Evolutionary conservation across 2,797 vertebrate species (phyloP).

Genomic region (Sphenodon punctatus): DNA sequence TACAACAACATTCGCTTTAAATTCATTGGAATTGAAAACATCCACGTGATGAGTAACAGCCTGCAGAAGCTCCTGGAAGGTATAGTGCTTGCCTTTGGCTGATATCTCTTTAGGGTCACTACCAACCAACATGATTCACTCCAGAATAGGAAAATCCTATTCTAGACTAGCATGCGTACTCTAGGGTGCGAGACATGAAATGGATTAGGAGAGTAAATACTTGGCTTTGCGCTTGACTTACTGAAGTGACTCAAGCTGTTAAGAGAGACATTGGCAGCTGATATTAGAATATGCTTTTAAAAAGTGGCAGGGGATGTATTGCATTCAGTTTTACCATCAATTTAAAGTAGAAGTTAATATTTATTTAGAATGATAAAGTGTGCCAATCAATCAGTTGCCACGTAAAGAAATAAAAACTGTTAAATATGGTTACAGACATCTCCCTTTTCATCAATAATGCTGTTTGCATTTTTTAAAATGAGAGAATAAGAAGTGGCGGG

Average conservation of each 20-base stretch:
- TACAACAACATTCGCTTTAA: constrained; percentile 84
- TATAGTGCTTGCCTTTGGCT: background rate
- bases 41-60: constrained; percentile 84
- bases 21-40: constrained; percentile 86
- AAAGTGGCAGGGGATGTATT: background rate
- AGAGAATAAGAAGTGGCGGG: no score
- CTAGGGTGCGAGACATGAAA: background rate
- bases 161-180: fast-evolving
- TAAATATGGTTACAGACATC: background rate
- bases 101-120: fast-evolving
- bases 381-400: background rate
- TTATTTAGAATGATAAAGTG: background rate
- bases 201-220: background rate
- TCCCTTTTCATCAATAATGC: fast-evolving
- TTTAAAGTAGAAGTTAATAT: background rate
- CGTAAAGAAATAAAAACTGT: background rate
- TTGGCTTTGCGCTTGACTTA: background rate
- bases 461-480: no score
- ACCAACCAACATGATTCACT: background rate
- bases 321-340: background rate
- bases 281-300: background rate
- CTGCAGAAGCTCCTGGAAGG: constrained; percentile 84
- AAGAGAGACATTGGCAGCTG: background rate
- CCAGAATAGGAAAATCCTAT: fast-evolving
- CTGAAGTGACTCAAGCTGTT: background rate